Conservation (phyloP, 2,888 invertebrate genomes). For the Leptinotarsa rubiginosa region DNA sequence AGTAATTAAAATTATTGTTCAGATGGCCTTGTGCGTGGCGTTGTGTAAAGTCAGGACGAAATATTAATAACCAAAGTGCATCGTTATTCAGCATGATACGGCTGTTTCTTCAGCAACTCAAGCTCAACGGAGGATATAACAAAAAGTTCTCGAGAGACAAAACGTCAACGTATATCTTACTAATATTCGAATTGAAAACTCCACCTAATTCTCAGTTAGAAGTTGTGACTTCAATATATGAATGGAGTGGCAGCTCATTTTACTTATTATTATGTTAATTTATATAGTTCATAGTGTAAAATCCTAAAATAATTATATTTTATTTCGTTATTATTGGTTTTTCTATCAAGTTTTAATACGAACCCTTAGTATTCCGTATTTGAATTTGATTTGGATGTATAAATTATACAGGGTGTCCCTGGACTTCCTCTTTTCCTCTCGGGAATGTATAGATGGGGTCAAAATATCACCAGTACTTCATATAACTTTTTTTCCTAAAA, state of each 20-base stretch:
- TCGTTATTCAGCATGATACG: slow-evolving; percentile 9
- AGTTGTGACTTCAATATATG: background rate
- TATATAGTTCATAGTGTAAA: too few species aligned
- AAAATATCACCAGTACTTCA: too few species aligned
- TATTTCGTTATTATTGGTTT: too few species aligned
- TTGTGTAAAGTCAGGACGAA: background rate
- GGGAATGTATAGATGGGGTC: too few species aligned
- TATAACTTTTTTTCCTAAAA: too few species aligned
- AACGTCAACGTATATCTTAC: background rate
- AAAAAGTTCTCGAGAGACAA: background rate
- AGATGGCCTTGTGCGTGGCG: background rate
- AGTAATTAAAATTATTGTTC: slow-evolving; percentile 11
- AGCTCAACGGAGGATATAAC: background rate
- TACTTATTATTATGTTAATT: too few species aligned
- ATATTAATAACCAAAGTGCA: slow-evolving; percentile 19
- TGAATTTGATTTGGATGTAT: too few species aligned
- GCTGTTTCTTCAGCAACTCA: background rate
- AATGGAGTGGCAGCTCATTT: background rate
- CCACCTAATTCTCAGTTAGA: background rate
- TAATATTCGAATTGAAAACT: background rate
- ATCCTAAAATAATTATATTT: too few species aligned
- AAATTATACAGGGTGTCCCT: too few species aligned
- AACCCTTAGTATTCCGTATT: too few species aligned
- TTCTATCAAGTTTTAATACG: too few species aligned
- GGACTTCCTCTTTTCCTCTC: too few species aligned